Base-by-base conservation (phyloP, 2,113 vertebrate species). In the Apteryx mantelli region DNA sequence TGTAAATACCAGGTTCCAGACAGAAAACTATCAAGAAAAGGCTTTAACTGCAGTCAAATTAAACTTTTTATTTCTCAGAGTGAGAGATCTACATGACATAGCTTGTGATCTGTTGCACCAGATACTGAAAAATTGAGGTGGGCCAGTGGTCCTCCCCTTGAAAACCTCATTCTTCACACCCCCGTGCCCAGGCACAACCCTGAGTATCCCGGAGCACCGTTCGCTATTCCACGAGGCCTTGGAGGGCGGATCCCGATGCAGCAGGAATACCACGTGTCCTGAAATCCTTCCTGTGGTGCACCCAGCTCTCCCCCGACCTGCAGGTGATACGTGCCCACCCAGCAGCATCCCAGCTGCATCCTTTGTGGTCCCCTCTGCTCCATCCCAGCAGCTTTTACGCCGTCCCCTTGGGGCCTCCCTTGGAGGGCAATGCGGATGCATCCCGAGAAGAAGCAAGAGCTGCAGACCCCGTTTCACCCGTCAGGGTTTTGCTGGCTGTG, bases 311-410 rank as follows among this genome's bases (percentile, higher is more conserved):
- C 65, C 32, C 32, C 14, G 42, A 64, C 7, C 32, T 3, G 0
- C 85, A 70, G 48, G 66, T 38, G 86, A 42, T 1, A 44, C 24
- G 63, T 61, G 15, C 19, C 42, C 52, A 12, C 8, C 14, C 48
- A 42, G 30, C 70, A 77, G 28, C 63, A 88, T 80, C 46, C 48
- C 55, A 66, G 21, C 5, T 0, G 0, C 40, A 40, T 71, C 65
- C 56, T 60, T 18, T 34, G 32, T 17, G 7, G 10, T 19, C 13
- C 32, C 17, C 56, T 32, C 32, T 20, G 25, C 5, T 0, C 0
- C 40, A 38, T 68, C 65, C 74, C 38, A 50, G 55, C 32, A 78
- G 30, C 30, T 71, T 58, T 58, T 76, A 17, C 3, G 8, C 22
- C 28, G 38, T 58, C 20, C 10, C 73, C 13, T 70, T 16, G 6